Base-by-base conservation (phyloP, 2,888 invertebrate species). In the Drosophila quinaria region DNA sequence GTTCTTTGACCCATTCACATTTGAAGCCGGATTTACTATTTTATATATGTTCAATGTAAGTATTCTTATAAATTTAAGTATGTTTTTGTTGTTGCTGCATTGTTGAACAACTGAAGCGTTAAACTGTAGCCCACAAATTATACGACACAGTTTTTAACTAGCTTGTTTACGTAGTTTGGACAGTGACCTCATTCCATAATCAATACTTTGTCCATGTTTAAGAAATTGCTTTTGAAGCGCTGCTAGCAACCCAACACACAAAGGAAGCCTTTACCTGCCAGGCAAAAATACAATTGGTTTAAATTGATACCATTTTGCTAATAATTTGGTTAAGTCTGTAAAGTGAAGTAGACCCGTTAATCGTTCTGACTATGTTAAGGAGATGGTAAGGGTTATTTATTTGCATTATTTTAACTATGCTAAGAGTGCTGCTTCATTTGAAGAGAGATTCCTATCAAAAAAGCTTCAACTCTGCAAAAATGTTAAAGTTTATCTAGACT, bases 161-260 rank as follows among this genome's bases (percentile, higher is more conserved):
- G 61, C 61, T 47, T 61, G 61, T 51, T 75, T 65, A 55, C 25
- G 44, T 61, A 46, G 54, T 54, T 54, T 37, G 50, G 25, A 17
- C 51, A 50, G 44, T 76, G 76, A 75, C 60, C 70, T 52, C 55
- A 35, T 60, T 74, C 55, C 31, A 64, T 56, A 75, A 69, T 70
- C 70, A 70, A 73, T 54, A 59, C 9, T 29, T 13, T 2, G 10
- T 8, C 47, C 39, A 22, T 33, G 44, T 13, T 55, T 41, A 33
- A 35, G 11, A 47, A 51, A 44, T 19, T 44, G 9, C 42, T 15
- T 4, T 39, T 46, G 31, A 17, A 49, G 51, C 5, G 37, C 39
- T 52, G 6, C 42, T 31, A 41, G 41, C n/a, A 4, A 22, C n/a
- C 15, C 42, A 44, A 17, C n/a, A 44, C 8, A 29, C 51, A 51